Base-by-base conservation (phyloP, 2,888 invertebrate species). In the Scaptomyza cyrtandrae region DNA sequence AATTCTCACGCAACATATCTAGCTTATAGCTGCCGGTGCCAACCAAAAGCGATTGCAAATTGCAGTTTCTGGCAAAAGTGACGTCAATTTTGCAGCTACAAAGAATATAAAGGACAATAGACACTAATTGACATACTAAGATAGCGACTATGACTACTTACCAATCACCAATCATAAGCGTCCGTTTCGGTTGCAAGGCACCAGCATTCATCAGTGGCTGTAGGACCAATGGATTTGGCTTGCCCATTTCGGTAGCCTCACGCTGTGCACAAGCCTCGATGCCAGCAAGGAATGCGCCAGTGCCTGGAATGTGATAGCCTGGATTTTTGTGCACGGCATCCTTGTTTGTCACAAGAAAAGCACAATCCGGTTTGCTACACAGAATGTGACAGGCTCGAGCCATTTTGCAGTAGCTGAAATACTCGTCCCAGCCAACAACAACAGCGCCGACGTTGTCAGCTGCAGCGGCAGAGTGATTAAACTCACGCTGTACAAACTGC, bases 391-490 rank as follows among this genome's bases (percentile, higher is more conserved):
- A 96, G 1, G 98, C 99, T 91, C 97, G 98, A 89, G 97, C 93
- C 88, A 99, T 94, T 93, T 99, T 99, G 0, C 95, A 94, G 90
- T 96, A 98, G 89, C 96, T 97, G 86, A 99, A 95, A 91, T 98
- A 95, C 75, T 96, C 95, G 92, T 99, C 99, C 92, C 98, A 98
- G 5, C 98, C 99, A 27, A 99, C 97, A 27, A 99, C 94, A 0
- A 99, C 99, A 45, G 98, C 98, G 1, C 96, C 97, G 19, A 99
- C 95, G 55, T 78, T 60, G 11, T 41, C 65, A 71, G 96, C 95
- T 0, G 94, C 94, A 0, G 95, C 94, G 83, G 97, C 96, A 6
- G 79, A 68, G 39, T 94, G 91, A 49, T 94, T 93, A 14, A 95
- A 93, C 53, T 93, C 92, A 49, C 93, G 93, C 82, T 94, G 90